Evolutionary conservation across 2,113 vertebrate genomes (phyloP), one percentile per base, ranked within the genome.

Genomic region (Halichoerus grypus): DNA sequence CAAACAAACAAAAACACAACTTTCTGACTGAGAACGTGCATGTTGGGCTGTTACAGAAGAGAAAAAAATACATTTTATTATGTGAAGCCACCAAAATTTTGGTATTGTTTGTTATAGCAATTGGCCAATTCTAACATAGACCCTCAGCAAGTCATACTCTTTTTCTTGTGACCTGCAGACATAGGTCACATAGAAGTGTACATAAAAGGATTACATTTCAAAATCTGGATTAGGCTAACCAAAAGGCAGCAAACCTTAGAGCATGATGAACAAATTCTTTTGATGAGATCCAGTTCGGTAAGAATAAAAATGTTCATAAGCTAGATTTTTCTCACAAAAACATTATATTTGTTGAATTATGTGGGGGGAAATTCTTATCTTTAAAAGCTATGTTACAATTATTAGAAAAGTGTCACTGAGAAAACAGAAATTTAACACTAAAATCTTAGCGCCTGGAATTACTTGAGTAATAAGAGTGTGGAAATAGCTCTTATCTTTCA

Each of bases 381-480:
- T 76, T 76, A 81, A 85, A 51, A 71, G 72, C 49, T 88, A 82
- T 11, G 33, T 88, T 86, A 74, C 22, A 36, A 57, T 72, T 61
- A 61, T 55, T 92, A 72, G 55, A 74, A 72, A 81, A 82, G 12
- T 82, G 4, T 55, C 77, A 88, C 6, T 57, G 67, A 74, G 83
- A 57, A 81, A 92, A 74, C 19, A 80, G 39, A 57, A 88, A 33
- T 67, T 85, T 51, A 95, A 85, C 72, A 85, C 24, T 86, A 63
- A 93, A 77, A 51, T 83, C 77, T 57, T 88, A 67, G 9, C 22
- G 26, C 51, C 51, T 67, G 18, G 21, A 76, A 88, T 93, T 39
- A 89, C 51, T 69, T 83, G 55, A 93, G 51, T 63, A 77, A 39
- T 59, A 83, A 76, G 22, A 39, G 11, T 12, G 24, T 49, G 42